A percentile compares a stretch with the other conserved stretches of the same genome.
Evolutionary conservation across 2,888 invertebrate genomes (phyloP).

Genomic region (Heterodera filipjevi): DNA sequence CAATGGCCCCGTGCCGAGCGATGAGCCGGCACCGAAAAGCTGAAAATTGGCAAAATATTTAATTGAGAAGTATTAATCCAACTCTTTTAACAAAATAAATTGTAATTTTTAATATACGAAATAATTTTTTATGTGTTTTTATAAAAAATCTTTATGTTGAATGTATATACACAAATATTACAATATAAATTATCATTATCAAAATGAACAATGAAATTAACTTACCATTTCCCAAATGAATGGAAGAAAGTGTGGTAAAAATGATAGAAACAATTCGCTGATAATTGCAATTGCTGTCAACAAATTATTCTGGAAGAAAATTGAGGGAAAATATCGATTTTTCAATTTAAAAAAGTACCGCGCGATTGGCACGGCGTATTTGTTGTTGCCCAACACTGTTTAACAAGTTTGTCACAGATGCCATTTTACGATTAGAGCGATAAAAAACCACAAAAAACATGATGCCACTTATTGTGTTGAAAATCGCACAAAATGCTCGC

Average conservation of each 20-base stretch:
- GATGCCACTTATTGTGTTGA: slow-evolving; percentile 18
- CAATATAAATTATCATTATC: too few relatives aligned
- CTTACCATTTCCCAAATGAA: slow-evolving; percentile 22
- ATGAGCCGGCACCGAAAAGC: not conserved
- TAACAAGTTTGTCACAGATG: not conserved
- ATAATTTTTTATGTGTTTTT: too few relatives aligned
- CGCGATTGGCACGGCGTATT: slow-evolving; percentile 11
- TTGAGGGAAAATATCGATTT: not conserved
- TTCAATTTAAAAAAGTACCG: not conserved
- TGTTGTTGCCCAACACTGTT: slow-evolving; percentile 11
- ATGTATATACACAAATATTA: too few relatives aligned
- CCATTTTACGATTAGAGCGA: slow-evolving; percentile 7
- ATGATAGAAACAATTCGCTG: slow-evolving; percentile 25
- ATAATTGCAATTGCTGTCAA: slow-evolving; percentile 18
- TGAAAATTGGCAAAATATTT: too few relatives aligned
- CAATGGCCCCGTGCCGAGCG: slow-evolving; percentile 20
- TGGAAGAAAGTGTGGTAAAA: slow-evolving; percentile 22
- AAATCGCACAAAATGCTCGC: slow-evolving; percentile 27
- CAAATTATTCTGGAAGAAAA: slow-evolving; percentile 15
- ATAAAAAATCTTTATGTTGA: too few relatives aligned
- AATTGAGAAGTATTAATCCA: too few relatives aligned
- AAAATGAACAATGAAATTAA: too few relatives aligned
- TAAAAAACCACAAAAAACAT: slow-evolving; percentile 11
- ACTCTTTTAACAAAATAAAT: too few relatives aligned
- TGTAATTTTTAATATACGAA: too few relatives aligned